Conservation (phyloP, 2,113 vertebrate genomes). For the Smithornis capensis region DNA sequence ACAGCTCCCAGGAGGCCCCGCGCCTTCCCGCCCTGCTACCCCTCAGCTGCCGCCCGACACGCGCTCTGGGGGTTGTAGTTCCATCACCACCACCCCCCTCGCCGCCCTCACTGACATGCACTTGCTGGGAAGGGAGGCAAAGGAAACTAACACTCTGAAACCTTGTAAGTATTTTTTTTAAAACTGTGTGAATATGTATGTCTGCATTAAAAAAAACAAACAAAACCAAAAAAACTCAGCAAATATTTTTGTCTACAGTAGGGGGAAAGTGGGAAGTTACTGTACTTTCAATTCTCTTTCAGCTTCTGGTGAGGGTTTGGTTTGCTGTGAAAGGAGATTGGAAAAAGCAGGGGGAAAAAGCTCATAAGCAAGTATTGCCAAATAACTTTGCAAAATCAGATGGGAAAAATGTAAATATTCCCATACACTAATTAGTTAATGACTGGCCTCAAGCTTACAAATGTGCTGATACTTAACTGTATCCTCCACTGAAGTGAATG, state of each 20-base stretch:
- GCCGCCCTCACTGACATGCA: fast-evolving
- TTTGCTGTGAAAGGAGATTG: neutral
- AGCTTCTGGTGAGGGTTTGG: neutral
- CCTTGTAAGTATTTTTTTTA: too few species aligned
- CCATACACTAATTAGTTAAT: conserved; percentile 20
- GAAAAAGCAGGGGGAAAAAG: neutral
- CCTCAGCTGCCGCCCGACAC: fast-evolving
- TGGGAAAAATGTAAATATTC: neutral
- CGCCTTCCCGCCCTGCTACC: fast-evolving
- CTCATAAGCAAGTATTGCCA: neutral
- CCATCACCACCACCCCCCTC: fast-evolving
- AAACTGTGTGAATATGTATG: too few species aligned
- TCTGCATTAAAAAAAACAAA: neutral
- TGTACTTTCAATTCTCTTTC: neutral
- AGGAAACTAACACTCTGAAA: neutral
- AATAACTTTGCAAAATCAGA: neutral
- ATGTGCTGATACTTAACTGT: conserved; percentile 7
- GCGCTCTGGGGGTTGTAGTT: conserved; percentile 20
- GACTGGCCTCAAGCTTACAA: neutral
- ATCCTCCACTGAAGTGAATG: conserved; percentile 38
- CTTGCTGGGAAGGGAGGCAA: too few species aligned
- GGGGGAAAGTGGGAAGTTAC: neutral
- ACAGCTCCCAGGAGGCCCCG: conserved; percentile 18
- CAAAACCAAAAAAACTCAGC: neutral
- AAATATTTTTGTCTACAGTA: neutral